Base-by-base conservation (phyloP, 2,888 invertebrate genomes). In the Prenolepis imparis region DNA sequence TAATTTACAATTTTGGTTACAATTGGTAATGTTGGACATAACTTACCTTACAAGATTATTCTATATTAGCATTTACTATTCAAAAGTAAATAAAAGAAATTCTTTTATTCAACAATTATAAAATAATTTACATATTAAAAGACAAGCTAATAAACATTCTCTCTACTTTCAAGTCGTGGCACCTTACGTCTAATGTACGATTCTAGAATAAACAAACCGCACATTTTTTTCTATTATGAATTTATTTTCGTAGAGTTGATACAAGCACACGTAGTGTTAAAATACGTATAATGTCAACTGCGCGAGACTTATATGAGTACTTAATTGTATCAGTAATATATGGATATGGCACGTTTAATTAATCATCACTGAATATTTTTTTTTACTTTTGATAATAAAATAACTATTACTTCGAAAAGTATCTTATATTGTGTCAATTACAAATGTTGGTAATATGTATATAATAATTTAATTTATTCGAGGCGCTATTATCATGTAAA, bases 161-260 rank as follows among this genome's bases (percentile, higher is more conserved):
- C 6, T 52, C 52, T n/a, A 52, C 8, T 52, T 68, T 68, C 55
- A n/a, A 24, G 1, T 61, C n/a, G 59, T 24, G 41, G 15, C 15
- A 32, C 28, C 66, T 77, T 78, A 67, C n/a, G 18, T 57, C 70
- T 70, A 82, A 82, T 72, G 66, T 48, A 73, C 74, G 63, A 73
- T 64, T 64, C 68, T 57, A 84, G 87, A 87, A 86, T 89, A 91
- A 92, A 90, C 83, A 91, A 91, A 87, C 90, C 86, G n/a, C 89
- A 89, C 82, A 83, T 78, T 75, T 36, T 87, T 85, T 90, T 87
- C 90, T 88, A 82, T 91, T 86, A 92, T 88, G 87, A 89, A 90
- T 94, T 94, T 94, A 94, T 94, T 94, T 84, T 81, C 88, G 91
- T 89, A 91, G 93, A 84, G 89, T 88, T 90, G 84, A 84, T 93